Evolutionary conservation across 2,797 vertebrate genomes (phyloP).

Genomic region (Semaprochilodus insignis): DNA sequence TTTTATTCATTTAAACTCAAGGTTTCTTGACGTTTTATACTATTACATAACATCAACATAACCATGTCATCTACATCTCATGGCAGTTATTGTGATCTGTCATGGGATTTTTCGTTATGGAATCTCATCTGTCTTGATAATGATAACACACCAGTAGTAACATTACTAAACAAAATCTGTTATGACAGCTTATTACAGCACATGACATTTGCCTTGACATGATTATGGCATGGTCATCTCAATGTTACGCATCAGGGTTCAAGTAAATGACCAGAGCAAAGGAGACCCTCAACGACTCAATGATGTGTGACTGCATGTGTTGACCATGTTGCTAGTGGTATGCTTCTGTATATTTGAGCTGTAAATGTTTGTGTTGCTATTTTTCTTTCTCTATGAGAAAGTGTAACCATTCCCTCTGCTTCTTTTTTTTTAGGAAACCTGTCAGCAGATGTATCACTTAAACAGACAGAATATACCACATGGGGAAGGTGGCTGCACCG

Average conservation of each 20-base stretch:
- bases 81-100: too few relatives aligned
- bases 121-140: too few relatives aligned
- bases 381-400: not conserved
- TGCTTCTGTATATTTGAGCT: not conserved
- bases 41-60: too few relatives aligned
- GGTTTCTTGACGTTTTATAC: too few relatives aligned
- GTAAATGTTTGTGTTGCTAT: not conserved
- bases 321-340: not conserved
- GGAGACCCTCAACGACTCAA: not conserved
- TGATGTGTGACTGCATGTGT: not conserved
- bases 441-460: not conserved
- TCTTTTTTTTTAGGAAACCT: not conserved
- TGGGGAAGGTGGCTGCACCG: not conserved
- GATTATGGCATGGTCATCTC: too few relatives aligned
- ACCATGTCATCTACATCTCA: too few relatives aligned
- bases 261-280: not conserved
- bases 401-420: not conserved
- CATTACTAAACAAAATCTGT: too few relatives aligned
- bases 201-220: too few relatives aligned
- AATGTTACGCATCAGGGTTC: too few relatives aligned
- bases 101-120: too few relatives aligned
- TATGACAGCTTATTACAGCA: not conserved
- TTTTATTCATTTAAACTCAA: too few relatives aligned
- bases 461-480: not conserved
- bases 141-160: too few relatives aligned